Evolutionary conservation across 2,888 invertebrate genomes (phyloP), one percentile per base, ranked within the genome.

Genomic region (Miltochrista miniata): DNA sequence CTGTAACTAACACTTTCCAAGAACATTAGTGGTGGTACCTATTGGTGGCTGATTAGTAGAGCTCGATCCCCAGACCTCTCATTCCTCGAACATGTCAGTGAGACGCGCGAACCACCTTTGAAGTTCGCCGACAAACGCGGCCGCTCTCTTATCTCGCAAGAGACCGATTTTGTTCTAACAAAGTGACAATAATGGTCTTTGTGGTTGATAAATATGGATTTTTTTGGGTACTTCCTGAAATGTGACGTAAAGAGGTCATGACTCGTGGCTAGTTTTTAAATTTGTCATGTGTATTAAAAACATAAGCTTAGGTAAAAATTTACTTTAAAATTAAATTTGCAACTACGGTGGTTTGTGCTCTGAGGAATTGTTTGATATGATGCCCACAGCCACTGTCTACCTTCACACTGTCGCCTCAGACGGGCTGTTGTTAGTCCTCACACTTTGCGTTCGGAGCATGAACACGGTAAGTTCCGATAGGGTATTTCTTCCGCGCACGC

Each of bases 121-220:
- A 89, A 74, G 70, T 72, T 40, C 49, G 76, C 90, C 90, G 90
- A 81, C 90, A 90, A 90, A 90, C 72, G 76, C 64, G 70, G 71
- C 90, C 90, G 90, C 85, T 48, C 63, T 73, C 83, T 89, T 88
- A 89, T 90, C 89, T 89, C 76, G 76, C 64, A 74, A 74, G 76
- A 79, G 83, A 78, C 79, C 81, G 81, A 83, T 87, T 90, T 87
- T 85, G 84, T 85, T 78, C 79, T 75, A 81, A 81, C 85, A 78
- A 57, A 83, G 82, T 85, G 87, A 87, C 87, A 87, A 86, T 86
- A 87, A 86, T 83, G 81, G 81, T 80, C 85, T 87, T 85, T 87
- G 84, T 83, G 72, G 81, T 81, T 74, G 79, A 84, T 83, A 87
- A 85, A 85, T 82, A 87, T 79, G 70, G 74, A 5, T 68, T 75